Conservation (phyloP, 1,140 invertebrate genomes). For the Marisa cornuarietis region DNA sequence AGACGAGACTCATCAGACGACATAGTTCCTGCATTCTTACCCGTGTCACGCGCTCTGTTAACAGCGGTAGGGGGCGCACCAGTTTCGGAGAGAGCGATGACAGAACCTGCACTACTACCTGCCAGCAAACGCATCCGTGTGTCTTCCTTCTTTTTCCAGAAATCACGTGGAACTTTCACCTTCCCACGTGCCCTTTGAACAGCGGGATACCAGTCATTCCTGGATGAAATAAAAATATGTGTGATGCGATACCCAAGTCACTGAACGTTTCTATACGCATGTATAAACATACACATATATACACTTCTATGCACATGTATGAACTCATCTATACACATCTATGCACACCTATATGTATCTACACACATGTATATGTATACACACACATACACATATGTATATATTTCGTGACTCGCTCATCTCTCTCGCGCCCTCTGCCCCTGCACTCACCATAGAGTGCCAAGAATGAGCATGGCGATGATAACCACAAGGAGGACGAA, state of each 20-base stretch:
- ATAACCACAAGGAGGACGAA: too few relatives aligned
- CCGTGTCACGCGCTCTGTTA: slow-evolving; percentile 5
- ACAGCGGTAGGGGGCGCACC: background rate
- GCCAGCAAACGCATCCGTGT: slow-evolving; percentile 4
- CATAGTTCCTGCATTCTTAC: background rate
- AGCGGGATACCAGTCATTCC: slow-evolving; percentile 21
- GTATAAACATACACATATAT: background rate
- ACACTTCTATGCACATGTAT: background rate
- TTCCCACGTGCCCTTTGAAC: slow-evolving; percentile 11
- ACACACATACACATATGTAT: slow-evolving; percentile 2
- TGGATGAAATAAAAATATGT: slow-evolving; percentile 6
- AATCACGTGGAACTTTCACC: slow-evolving; percentile 21
- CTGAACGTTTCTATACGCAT: too few relatives aligned
- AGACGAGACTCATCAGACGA: background rate
- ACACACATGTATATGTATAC: slow-evolving; percentile 7
- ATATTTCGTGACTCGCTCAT: background rate
- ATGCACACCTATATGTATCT: background rate
- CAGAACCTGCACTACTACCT: background rate
- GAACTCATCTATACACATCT: slow-evolving; percentile 4
- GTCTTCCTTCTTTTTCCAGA: slow-evolving; percentile 28
- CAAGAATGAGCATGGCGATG: too few relatives aligned
- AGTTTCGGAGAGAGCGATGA: background rate
- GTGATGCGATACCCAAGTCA: background rate
- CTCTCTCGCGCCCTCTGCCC: slow-evolving; percentile 3
- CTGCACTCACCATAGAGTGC: background rate